Conservation (phyloP, 2,113 vertebrate species). For the Tringa solitaria region DNA sequence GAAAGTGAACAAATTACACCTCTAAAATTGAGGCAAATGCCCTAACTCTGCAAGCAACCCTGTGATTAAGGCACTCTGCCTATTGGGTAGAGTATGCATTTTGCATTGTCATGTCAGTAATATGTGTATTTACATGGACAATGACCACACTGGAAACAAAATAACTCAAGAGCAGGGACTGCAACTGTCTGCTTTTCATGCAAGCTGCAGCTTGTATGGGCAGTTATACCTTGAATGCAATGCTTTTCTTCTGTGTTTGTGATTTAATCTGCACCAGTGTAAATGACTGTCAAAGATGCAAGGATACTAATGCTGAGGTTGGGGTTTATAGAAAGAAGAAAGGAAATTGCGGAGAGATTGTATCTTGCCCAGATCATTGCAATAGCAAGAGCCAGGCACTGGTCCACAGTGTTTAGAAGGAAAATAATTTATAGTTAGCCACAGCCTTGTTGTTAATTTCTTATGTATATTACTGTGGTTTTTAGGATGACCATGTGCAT, state of each 20-base stretch:
- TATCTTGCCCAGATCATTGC: background rate
- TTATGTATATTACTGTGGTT: background rate
- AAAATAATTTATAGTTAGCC: background rate
- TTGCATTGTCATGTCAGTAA: background rate
- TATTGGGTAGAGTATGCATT: background rate
- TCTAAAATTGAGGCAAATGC: background rate
- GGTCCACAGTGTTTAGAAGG: background rate
- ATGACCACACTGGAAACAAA: background rate
- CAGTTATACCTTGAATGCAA: background rate
- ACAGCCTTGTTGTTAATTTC: background rate
- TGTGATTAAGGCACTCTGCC: background rate
- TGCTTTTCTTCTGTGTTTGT: background rate
- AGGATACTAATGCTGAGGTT: background rate
- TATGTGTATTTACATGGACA: background rate
- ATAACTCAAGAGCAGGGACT: background rate
- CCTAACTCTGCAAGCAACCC: fast-evolving
- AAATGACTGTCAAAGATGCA: background rate
- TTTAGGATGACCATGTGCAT: background rate
- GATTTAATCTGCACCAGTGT: background rate
- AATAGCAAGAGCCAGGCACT: background rate
- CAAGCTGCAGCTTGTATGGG: background rate
- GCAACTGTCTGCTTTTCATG: background rate
- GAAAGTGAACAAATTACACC: background rate
- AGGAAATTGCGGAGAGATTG: background rate
- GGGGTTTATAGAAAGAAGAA: background rate